Conservation (phyloP, 2,888 invertebrate genomes). For the Molanna angustata region DNA sequence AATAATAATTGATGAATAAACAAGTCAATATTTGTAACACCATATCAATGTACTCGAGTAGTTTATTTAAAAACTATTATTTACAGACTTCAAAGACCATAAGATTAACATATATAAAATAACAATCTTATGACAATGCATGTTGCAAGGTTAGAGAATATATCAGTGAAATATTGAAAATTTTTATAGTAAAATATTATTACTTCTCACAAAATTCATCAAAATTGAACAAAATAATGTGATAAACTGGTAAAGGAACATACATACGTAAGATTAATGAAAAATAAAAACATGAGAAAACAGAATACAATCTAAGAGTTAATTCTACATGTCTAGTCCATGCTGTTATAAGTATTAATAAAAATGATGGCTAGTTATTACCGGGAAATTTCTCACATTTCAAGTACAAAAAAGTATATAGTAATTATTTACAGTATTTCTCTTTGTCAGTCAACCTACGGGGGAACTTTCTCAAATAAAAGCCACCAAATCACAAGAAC, state of each 20-base stretch:
- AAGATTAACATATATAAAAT: constrained; percentile 32
- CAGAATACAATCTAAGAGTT: constrained; percentile 12
- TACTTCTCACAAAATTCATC: constrained; percentile 3
- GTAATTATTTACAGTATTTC: constrained; percentile 26
- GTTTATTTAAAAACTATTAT: constrained; percentile 34
- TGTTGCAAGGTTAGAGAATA: constrained; percentile 21
- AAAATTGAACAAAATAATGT: constrained; percentile 22
- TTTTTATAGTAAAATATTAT: constrained; percentile 9
- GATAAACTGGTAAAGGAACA: constrained; percentile 13
- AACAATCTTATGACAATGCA: constrained; percentile 25
- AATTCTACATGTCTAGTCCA: constrained; percentile 22
- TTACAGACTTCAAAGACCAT: constrained; percentile 32
- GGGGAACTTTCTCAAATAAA: constrained; percentile 20
- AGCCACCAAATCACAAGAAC: constrained; percentile 21
- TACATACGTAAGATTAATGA: constrained; percentile 16
- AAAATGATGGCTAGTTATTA: constrained; percentile 18
- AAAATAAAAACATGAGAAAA: constrained; percentile 13
- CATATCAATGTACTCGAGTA: constrained; percentile 29
- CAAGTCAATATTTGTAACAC: constrained; percentile 23
- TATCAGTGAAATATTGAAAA: constrained; percentile 12
- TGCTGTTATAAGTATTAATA: constrained; percentile 20
- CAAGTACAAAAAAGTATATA: constrained; percentile 27
- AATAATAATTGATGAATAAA: background rate
- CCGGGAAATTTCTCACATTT: constrained; percentile 20
- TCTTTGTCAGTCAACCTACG: constrained; percentile 13